Conservation (phyloP, 2,888 invertebrate species). For the Cephus rjabovi region DNA sequence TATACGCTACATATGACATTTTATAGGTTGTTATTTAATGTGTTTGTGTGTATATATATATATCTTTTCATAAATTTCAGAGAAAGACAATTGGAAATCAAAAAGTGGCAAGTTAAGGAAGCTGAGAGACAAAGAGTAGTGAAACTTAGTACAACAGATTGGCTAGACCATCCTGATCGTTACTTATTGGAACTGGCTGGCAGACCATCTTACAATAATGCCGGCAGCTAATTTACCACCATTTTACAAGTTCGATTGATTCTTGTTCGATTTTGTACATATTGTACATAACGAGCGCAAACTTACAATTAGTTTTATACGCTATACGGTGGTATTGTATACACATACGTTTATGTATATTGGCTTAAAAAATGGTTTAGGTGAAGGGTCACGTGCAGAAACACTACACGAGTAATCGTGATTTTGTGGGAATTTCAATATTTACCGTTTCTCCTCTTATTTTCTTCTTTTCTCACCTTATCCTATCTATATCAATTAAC, state of each 20-base stretch:
- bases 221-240: slow-evolving; percentile 67
- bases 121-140: slow-evolving; percentile 88
- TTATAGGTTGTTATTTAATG: background rate
- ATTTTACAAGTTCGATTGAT: background rate
- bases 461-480: background rate
- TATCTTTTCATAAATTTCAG: slow-evolving; percentile 63
- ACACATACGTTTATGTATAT: background rate
- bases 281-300: slow-evolving; percentile 17
- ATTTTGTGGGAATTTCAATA: background rate
- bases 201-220: slow-evolving; percentile 82
- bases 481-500: background rate
- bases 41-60: no score
- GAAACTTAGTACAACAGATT: slow-evolving; percentile 89
- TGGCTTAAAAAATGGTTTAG: background rate
- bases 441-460: background rate
- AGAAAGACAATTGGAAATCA: slow-evolving; percentile 88
- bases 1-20: background rate
- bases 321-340: background rate
- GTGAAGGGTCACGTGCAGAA: background rate
- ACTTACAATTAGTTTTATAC: background rate
- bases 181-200: slow-evolving; percentile 91
- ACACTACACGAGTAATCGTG: background rate
- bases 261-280: slow-evolving; percentile 20
- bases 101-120: slow-evolving; percentile 91
- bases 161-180: slow-evolving; percentile 96